These are phyloP conservation scores for Chaenodraco wilsoni DNA, from an alignment of 2,797 vertebrate species.

Conservation along the genomic window DNA sequence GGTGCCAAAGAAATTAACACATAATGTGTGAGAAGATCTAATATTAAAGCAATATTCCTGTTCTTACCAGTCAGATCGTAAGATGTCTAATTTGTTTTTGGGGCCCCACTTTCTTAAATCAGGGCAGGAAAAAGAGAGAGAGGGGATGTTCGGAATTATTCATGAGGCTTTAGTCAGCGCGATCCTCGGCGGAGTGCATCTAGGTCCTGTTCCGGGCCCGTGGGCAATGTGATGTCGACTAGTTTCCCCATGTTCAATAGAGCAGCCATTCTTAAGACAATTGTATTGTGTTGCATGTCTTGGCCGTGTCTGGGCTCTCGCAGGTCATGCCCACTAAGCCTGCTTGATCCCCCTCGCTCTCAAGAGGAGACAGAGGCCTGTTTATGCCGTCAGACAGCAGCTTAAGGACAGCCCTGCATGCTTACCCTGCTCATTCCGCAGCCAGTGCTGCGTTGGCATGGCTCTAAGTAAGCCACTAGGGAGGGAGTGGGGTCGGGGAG, in stretches of 20 bases:
- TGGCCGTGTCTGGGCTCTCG: constrained; percentile 59
- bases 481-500: constrained; percentile 71
- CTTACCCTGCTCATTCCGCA: constrained; percentile 75
- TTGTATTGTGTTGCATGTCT: constrained; percentile 76
- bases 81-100: constrained; percentile 62
- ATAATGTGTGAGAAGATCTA: constrained; percentile 31
- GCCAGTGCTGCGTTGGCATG: constrained; percentile 77
- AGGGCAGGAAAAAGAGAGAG: constrained; percentile 50
- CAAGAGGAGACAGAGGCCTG: constrained; percentile 76
- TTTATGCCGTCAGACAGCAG: constrained; percentile 76
- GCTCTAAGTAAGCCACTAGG: constrained; percentile 79
- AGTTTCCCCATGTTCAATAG: constrained; percentile 63
- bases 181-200: constrained; percentile 70
- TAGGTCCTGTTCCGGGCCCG: constrained; percentile 71
- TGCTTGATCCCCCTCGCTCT: constrained; percentile 83
- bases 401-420: constrained; percentile 76
- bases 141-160: constrained; percentile 77
- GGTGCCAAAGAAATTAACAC: constrained; percentile 40
- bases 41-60: constrained; percentile 10
- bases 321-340: constrained; percentile 81
- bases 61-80: constrained; percentile 42
- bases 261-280: constrained; percentile 61
- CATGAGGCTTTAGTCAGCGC: constrained; percentile 73
- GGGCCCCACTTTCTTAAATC: constrained; percentile 55
- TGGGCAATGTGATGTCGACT: constrained; percentile 68